Evolutionary conservation across 2,797 vertebrate genomes (phyloP).

Genomic region (Falco rusticolus): DNA sequence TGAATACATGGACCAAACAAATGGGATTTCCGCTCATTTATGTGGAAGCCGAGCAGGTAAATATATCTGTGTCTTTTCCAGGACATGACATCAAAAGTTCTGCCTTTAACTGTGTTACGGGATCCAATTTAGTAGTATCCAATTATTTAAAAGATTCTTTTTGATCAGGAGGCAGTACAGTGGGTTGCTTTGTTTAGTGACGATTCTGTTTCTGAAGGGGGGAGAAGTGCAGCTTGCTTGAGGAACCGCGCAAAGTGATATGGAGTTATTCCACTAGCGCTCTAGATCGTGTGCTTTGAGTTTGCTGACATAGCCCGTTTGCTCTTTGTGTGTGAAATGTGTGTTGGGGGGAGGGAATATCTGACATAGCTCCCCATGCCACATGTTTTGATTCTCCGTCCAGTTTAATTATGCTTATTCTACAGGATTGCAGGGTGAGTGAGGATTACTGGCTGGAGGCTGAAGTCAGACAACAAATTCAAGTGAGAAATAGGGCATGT

Average conservation of each 20-base stretch:
- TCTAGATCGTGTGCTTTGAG: neutral
- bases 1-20: conserved; percentile 98
- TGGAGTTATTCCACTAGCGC: neutral
- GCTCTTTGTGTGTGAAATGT: neutral
- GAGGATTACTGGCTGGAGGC: neutral
- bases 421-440: neutral
- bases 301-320: neutral
- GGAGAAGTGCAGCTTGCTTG: neutral
- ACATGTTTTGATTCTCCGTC: neutral
- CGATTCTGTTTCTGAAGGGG: neutral
- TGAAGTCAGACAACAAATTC: neutral
- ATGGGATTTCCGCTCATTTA: conserved; percentile 97
- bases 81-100: neutral
- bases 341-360: neutral
- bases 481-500: neutral
- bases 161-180: neutral
- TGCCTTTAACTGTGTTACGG: neutral
- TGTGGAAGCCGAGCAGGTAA: conserved; percentile 94
- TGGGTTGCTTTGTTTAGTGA: neutral
- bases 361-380: neutral
- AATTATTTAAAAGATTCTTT: neutral
- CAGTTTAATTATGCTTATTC: neutral
- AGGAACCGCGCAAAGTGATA: neutral
- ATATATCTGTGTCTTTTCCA: neutral
- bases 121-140: neutral